Evolutionary conservation across 2,797 vertebrate species (phyloP), one percentile per base, ranked within the genome.

Genomic region (Sebastolobus alascanus): DNA sequence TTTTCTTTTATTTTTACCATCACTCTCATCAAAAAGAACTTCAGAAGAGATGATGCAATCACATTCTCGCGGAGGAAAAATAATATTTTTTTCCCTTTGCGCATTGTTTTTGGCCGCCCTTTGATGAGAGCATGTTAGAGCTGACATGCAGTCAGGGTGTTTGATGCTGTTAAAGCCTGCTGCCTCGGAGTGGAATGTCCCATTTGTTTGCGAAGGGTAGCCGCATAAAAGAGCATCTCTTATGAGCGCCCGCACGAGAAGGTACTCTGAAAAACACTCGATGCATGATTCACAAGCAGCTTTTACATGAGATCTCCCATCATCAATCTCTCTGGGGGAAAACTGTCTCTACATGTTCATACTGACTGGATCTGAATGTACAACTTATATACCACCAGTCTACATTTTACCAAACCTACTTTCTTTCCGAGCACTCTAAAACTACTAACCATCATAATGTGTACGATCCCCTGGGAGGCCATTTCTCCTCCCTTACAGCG

Each of bases 211-310:
- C 40, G 31, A 64, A 63, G 20, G 55, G 33, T 20, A 58, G 73
- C 64, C 7, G 35, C 11, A 79, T 78, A 38, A 87, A 88, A 88
- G 81, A 72, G 81, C 78, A 83, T 85, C 18, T 27, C 18, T 66
- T 60, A 84, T 74, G 46, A 76, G 75, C 40, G 43, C 11, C 43
- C n/a, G 67, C 9, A 13, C 16, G 6, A 14, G 50, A 33, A 75
- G 20, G 35, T 35, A 58, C 22, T 10, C 2, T 5, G 13, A 50
- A 35, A 73, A 76, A 60, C n/a, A 13, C 27, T 65, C 22, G 46
- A 66, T 56, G 37, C 18, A 9, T 52, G 64, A 80, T 37, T 43
- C 38, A 40, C 25, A 6, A 52, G 40, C 59, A 37, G 11, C 68
- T 43, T 54, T 78, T 60, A 70, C 40, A 70, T 52, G 37, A 52